A percentile compares a stretch with the other conserved stretches of the same genome.
phyloP scores from a whole-genome alignment of 2,888 invertebrate species.

The Epinotia brunnichana region DNA sequence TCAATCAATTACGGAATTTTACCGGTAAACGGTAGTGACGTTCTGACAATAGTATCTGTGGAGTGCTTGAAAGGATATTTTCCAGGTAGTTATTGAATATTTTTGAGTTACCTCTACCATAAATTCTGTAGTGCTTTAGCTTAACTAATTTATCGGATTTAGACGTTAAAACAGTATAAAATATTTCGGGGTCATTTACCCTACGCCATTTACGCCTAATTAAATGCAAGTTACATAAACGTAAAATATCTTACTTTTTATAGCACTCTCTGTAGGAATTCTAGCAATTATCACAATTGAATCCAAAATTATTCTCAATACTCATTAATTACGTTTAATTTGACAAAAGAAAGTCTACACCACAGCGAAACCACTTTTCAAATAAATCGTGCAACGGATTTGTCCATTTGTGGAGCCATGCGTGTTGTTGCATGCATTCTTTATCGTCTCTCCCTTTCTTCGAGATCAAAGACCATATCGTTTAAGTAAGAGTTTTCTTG shows the following conservation, averaged over 20 bases:
- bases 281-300: neutral
- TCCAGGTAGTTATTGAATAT: constrained; percentile 13
- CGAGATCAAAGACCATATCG: neutral
- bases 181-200: too few relatives aligned
- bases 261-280: too few relatives aligned
- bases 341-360: constrained; percentile 17
- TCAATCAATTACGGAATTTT: constrained; percentile 49
- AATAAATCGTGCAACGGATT: constrained; percentile 4
- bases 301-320: too few relatives aligned
- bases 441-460: constrained; percentile 7
- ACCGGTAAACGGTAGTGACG: constrained; percentile 31
- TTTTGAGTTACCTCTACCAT: neutral
- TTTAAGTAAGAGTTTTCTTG: neutral
- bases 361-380: constrained; percentile 6
- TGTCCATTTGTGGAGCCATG: constrained; percentile 29
- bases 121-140: neutral
- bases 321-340: neutral
- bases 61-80: constrained; percentile 40
- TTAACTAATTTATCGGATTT: neutral
- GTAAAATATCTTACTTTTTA: too few relatives aligned
- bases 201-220: too few relatives aligned
- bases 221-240: too few relatives aligned
- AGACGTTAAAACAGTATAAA: neutral
- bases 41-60: constrained; percentile 45
- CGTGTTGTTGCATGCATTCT: constrained; percentile 4